These are phyloP conservation scores for Macaca fascicularis DNA, from an alignment of 2,113 vertebrate genomes.

Conservation along the genomic window DNA sequence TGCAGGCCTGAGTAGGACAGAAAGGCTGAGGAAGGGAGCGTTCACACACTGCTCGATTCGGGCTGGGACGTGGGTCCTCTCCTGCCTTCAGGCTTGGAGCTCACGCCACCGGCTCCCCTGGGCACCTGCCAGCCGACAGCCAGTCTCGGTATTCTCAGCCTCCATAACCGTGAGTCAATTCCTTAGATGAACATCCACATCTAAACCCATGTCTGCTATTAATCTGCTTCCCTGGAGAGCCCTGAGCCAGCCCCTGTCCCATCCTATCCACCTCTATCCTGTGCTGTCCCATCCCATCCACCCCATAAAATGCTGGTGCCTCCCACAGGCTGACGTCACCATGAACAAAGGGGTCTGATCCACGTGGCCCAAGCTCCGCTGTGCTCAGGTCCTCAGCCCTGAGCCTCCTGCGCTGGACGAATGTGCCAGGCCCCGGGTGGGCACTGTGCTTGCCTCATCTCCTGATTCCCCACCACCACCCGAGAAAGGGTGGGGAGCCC, in stretches of 20 bases:
- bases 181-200: neutral
- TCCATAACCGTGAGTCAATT: neutral
- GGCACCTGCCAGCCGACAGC: neutral
- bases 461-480: too few relatives aligned
- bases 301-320: too few relatives aligned
- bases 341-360: neutral
- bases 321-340: neutral
- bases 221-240: neutral
- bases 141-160: neutral
- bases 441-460: neutral
- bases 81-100: neutral
- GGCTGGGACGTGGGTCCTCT: neutral
- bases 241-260: neutral
- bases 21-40: neutral
- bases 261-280: neutral
- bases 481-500: neutral
- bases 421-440: neutral
- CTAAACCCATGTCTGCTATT: neutral
- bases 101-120: rapidly evolving
- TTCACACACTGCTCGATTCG: neutral
- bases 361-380: neutral
- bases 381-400: neutral
- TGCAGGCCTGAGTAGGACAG: neutral
- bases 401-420: neutral
- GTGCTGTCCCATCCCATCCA: too few relatives aligned